These are phyloP conservation scores for Agrypnia vestita DNA, from an alignment of 1,140 invertebrate genomes.

Conservation along the genomic window DNA sequence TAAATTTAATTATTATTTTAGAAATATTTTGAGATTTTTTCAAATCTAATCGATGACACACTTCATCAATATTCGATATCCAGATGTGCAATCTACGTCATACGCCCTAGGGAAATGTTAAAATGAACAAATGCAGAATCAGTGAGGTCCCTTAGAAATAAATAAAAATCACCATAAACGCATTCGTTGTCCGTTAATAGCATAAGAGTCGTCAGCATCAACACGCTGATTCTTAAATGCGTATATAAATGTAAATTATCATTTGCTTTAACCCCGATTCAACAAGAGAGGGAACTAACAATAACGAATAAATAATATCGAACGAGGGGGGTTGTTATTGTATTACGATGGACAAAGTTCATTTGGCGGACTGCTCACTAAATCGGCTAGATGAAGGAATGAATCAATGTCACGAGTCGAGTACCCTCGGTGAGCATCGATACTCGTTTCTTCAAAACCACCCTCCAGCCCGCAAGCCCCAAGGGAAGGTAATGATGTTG, in stretches of 20 bases:
- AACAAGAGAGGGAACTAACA: slow-evolving; percentile 21
- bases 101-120: not conserved
- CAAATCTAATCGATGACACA: too few species aligned
- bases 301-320: slow-evolving; percentile 41
- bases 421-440: slow-evolving; percentile 1
- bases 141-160: slow-evolving; percentile 7
- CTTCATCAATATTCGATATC: too few species aligned
- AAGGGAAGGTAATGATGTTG: slow-evolving; percentile 38
- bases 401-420: slow-evolving; percentile 54
- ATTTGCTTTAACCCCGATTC: not conserved
- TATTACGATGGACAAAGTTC: slow-evolving; percentile 45
- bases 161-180: slow-evolving; percentile 21
- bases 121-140: slow-evolving; percentile 8
- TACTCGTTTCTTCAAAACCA: slow-evolving; percentile 17
- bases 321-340: slow-evolving; percentile 22
- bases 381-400: slow-evolving; percentile 56
- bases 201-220: not conserved
- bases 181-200: not conserved
- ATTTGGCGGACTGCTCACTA: slow-evolving; percentile 52
- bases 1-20: too few species aligned
- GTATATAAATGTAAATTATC: slow-evolving; percentile 14
- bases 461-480: slow-evolving; percentile 20
- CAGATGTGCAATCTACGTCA: not conserved
- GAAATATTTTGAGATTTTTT: too few species aligned
- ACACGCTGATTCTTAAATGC: slow-evolving; percentile 17